These are phyloP conservation scores for human DNA, from an alignment of 2,113 vertebrate genomes.

Conservation along the genomic window GRCh38 chr6:19955501-19956000, in stretches of 20 bases:
- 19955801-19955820: neutral
- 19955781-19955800: neutral
- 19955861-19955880: neutral
- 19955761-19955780: neutral
- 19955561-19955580: neutral
- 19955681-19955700: neutral
- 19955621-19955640: neutral
- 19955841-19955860: neutral
- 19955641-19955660: neutral
- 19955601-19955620: neutral
- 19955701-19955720: neutral
- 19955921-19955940: neutral
- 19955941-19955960: constrained; percentile 4
- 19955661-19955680: neutral
- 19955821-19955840: neutral
- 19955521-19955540: too few relatives aligned
- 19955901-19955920: neutral
- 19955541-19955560: too few relatives aligned
- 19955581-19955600: neutral
- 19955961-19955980: constrained; percentile 32
- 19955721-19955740: neutral
- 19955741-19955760: neutral
- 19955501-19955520: neutral
- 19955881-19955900: neutral
- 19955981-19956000: constrained; percentile 11